Evolutionary conservation across 2,113 vertebrate genomes (phyloP).

Genomic region (Strigops habroptila): DNA sequence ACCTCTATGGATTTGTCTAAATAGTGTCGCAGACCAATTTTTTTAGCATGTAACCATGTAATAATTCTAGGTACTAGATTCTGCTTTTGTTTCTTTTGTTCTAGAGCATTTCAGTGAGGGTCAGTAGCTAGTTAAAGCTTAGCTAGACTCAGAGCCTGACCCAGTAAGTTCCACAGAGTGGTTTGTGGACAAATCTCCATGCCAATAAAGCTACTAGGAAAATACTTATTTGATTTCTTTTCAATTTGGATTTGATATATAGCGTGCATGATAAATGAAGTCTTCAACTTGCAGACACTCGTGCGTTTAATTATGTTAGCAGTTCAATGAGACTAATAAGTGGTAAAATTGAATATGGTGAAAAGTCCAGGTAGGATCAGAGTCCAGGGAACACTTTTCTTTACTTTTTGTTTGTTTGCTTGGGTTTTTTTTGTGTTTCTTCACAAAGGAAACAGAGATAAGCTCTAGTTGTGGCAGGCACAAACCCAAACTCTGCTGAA

Average conservation of each 20-base stretch:
- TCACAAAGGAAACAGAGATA: neutral
- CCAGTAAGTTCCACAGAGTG: neutral
- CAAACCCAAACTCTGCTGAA: neutral
- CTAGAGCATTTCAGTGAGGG: neutral
- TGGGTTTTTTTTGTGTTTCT: neutral
- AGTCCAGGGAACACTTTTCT: neutral
- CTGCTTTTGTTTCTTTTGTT: neutral
- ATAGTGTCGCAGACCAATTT: neutral
- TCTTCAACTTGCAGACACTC: neutral
- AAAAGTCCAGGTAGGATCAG: neutral
- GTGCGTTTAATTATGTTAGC: neutral
- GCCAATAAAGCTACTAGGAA: neutral
- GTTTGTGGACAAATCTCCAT: neutral
- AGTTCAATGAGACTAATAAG: neutral
- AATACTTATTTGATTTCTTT: neutral
- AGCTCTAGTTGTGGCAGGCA: neutral
- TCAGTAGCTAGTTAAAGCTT: neutral
- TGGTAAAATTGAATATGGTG: neutral
- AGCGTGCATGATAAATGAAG: neutral
- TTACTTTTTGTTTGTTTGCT: neutral
- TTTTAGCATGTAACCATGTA: neutral
- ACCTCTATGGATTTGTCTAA: neutral
- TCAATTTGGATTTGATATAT: neutral
- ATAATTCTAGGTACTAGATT: neutral
- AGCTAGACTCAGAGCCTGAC: neutral